These are phyloP conservation scores for Hippocampus kuda DNA, from an alignment of 2,797 vertebrate species.

Conservation along the genomic window DNA sequence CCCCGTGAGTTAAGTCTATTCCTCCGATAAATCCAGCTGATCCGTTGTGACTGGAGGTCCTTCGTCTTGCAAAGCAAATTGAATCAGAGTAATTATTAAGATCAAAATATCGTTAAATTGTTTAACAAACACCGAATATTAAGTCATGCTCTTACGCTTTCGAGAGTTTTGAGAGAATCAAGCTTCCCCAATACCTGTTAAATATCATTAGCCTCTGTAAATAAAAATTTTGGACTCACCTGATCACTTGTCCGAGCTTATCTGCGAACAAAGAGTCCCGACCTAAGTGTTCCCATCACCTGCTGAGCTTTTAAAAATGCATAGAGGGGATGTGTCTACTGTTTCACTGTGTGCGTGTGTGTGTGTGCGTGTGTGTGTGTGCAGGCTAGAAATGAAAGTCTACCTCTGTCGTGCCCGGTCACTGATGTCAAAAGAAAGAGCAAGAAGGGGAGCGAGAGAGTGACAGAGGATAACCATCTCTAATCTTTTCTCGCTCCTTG, in stretches of 20 bases:
- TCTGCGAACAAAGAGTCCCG: slow-evolving; percentile 60
- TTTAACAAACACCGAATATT: background rate
- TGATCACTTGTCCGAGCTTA: slow-evolving; percentile 46
- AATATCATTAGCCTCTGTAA: background rate
- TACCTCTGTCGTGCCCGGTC: slow-evolving; percentile 44
- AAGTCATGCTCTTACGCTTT: background rate
- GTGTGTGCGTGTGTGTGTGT: slow-evolving; percentile 15
- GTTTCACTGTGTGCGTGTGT: slow-evolving; percentile 46
- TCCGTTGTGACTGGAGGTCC: background rate
- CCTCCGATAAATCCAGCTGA: slow-evolving; percentile 5
- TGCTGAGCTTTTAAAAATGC: slow-evolving; percentile 71
- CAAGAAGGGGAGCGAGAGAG: slow-evolving; percentile 18
- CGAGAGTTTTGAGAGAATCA: background rate
- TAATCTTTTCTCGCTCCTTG: slow-evolving; percentile 64
- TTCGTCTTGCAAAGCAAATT: background rate
- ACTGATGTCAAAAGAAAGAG: slow-evolving; percentile 30
- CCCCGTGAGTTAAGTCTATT: slow-evolving; percentile 9
- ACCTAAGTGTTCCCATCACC: slow-evolving; percentile 61
- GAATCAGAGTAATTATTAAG: background rate
- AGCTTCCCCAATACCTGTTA: background rate
- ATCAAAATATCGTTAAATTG: background rate
- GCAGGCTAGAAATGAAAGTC: slow-evolving; percentile 49
- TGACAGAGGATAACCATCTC: slow-evolving; percentile 56
- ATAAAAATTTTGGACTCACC: slow-evolving; percentile 47
- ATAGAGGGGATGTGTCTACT: slow-evolving; percentile 54